Evolutionary conservation across 1,140 invertebrate species (phyloP), one percentile per base, ranked within the genome.

Genomic region (Anastrepha obliqua): DNA sequence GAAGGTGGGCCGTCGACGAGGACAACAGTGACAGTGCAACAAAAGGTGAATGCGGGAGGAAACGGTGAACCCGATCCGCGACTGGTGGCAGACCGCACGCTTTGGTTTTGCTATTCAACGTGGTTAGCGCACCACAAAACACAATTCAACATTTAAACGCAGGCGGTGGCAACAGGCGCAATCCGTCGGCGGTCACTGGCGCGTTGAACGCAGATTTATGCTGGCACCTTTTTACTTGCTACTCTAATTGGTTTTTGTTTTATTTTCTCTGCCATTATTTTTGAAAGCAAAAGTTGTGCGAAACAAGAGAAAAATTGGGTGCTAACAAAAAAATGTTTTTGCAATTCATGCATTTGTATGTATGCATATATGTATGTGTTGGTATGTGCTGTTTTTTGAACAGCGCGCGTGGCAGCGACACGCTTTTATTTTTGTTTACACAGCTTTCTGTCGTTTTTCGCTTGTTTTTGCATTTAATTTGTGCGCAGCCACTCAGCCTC

Each of bases 111-210:
- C 47, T 62, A 67, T 60, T 64, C 44, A 67, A 13, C 20, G 74
- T n/a, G 15, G n/a, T n/a, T 64, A 47, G 39, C 15, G 42, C 2
- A 44, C 86, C 86, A 47, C 62, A 87, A 86, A 87, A 87, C 62
- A 87, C 86, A 67, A 87, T 87, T 87, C 44, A 67, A 51, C 64
- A 67, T 87, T 87, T 87, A 87, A 87, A 51, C 47, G 86, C 59
- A 5, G 55, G 85, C 85, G 58, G 85, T 55, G 9, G 85, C 58
- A 42, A 13, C 44, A 51, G 60, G 59, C 44, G 39, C 85, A 17
- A 9, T 20, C 44, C 29, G 85, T 62, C 47, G 85, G 55, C 85
- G 58, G 85, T 62, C 39, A 47, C 17, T 15, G 17, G 47, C 74
- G 20, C 74, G 47, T 81, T 81, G 47, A 58, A 51, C 7, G 44